Evolutionary conservation across 2,113 vertebrate genomes (phyloP).

Genomic region (Melanerpes aurifrons): DNA sequence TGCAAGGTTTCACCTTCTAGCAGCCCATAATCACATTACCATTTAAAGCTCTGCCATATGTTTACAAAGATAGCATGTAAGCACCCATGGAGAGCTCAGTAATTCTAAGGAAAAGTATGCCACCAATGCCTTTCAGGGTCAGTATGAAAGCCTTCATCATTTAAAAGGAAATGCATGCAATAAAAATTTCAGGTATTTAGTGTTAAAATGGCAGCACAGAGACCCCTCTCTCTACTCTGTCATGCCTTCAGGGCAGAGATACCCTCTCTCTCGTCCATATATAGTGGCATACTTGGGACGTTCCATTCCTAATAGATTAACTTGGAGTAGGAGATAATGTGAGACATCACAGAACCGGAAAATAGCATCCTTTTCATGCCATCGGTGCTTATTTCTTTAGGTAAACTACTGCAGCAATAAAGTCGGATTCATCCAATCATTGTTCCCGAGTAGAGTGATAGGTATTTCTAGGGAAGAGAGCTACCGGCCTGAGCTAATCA

Average conservation of each 20-base stretch:
- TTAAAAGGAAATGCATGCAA: slow-evolving; percentile 57
- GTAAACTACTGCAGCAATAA: slow-evolving; percentile 25
- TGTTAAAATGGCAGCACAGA: background rate
- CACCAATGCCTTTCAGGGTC: slow-evolving; percentile 10
- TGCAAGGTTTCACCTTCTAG: slow-evolving; percentile 35
- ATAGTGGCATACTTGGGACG: slow-evolving; percentile 49
- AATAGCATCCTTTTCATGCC: slow-evolving; percentile 30
- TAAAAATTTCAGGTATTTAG: slow-evolving; percentile 44
- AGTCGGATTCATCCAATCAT: background rate
- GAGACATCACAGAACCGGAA: slow-evolving; percentile 46
- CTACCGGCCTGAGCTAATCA: background rate
- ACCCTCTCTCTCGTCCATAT: slow-evolving; percentile 44
- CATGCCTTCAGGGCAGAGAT: background rate
- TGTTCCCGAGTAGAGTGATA: background rate
- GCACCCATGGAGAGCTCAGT: background rate
- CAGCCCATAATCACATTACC: slow-evolving; percentile 25
- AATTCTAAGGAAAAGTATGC: slow-evolving; percentile 29
- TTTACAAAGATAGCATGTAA: background rate
- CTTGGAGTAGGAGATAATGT: slow-evolving; percentile 27
- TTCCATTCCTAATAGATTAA: slow-evolving; percentile 59
- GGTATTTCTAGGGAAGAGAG: slow-evolving; percentile 20
- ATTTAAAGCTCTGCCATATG: slow-evolving; percentile 39
- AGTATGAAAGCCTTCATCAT: background rate
- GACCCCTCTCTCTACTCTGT: background rate
- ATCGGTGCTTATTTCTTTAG: slow-evolving; percentile 18